Evolutionary conservation across 2,797 vertebrate species (phyloP).

Genomic region (Gobionotothen gibberifrons): DNA sequence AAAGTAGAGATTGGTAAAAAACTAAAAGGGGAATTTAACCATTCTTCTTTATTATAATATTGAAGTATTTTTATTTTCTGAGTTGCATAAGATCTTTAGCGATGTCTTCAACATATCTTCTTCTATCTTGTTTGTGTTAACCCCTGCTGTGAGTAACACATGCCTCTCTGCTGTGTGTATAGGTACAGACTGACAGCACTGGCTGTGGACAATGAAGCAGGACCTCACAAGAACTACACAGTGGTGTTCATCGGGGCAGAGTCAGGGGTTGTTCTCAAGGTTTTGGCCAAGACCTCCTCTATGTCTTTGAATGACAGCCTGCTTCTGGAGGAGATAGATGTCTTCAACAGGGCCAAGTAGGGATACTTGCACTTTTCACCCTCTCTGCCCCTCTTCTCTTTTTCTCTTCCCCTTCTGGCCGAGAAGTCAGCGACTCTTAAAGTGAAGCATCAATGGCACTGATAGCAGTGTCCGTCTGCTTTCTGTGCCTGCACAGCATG

Average conservation of each 20-base stretch:
- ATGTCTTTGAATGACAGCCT: slow-evolving; percentile 93
- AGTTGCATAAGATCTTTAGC: too few species aligned
- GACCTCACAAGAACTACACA: slow-evolving; percentile 95
- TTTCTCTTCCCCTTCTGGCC: slow-evolving; percentile 47
- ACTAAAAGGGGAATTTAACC: not conserved
- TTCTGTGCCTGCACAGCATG: slow-evolving; percentile 9
- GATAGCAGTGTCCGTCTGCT: slow-evolving; percentile 27
- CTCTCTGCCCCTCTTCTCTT: slow-evolving; percentile 41
- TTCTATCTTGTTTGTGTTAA: slow-evolving; percentile 25
- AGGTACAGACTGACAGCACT: slow-evolving; percentile 95
- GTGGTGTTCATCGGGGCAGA: slow-evolving; percentile 97
- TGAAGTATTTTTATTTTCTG: not conserved
- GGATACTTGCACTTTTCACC: slow-evolving; percentile 23
- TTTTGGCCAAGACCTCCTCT: slow-evolving; percentile 92
- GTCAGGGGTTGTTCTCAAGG: slow-evolving; percentile 95
- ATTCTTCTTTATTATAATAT: not conserved
- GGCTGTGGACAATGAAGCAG: slow-evolving; percentile 92
- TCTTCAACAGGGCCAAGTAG: slow-evolving; percentile 97
- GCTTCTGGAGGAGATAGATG: slow-evolving; percentile 97
- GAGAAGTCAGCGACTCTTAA: slow-evolving; percentile 57
- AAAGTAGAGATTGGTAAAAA: not conserved
- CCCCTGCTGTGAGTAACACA: slow-evolving; percentile 46
- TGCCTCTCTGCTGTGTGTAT: slow-evolving; percentile 47
- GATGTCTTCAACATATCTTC: slow-evolving; percentile 25
- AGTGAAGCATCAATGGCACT: slow-evolving; percentile 37